Base-by-base conservation (phyloP, 2,888 invertebrate species). In the Melieria crassipennis region DNA sequence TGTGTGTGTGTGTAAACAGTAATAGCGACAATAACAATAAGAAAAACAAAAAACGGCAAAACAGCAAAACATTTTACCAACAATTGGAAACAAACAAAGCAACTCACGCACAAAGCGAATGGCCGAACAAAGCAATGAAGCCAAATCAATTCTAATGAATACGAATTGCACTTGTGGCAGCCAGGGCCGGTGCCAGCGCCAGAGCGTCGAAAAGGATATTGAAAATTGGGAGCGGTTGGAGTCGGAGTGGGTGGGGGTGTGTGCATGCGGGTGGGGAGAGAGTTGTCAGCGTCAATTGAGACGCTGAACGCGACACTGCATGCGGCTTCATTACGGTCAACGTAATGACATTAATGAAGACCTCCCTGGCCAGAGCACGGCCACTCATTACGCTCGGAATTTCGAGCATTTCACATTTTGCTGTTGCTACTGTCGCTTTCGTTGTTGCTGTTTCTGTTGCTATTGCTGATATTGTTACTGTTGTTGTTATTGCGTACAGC, bases 91-190 rank as follows among this genome's bases (percentile, higher is more conserved):
- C 52, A 52, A 52, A 52, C 52, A 52, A 52, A 13, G n/a, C 11
- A 52, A 52, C 52, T n/a, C 11, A 52, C 52, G 52, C 11, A 52
- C 6, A 30, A 50, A 50, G 50, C 50, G 50, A 63, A 63, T 50
- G 11, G 50, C 30, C 16, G 10, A 60, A 63, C 42, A 10, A 47
- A 52, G 6, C 30, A 30, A 56, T 42, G 60, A 70, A 70, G 65
- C 70, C 70, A 65, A 65, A 70, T 65, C 58, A 70, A 58, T 64
- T 43, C 64, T 65, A 70, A 60, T 55, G 65, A 65, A 65, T 56
- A 50, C 52, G 60, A 60, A 60, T 65, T 45, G 52, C 13, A 58
- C 5, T 58, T 30, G 30, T 30, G 30, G 30, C 30, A 30, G 30
- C 6, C 16, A 6, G n/a, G 16, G 42, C 58, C 6, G n/a, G 10